Conservation (phyloP, 2,888 invertebrate genomes). For the Mimumesa dahlbomi region DNA sequence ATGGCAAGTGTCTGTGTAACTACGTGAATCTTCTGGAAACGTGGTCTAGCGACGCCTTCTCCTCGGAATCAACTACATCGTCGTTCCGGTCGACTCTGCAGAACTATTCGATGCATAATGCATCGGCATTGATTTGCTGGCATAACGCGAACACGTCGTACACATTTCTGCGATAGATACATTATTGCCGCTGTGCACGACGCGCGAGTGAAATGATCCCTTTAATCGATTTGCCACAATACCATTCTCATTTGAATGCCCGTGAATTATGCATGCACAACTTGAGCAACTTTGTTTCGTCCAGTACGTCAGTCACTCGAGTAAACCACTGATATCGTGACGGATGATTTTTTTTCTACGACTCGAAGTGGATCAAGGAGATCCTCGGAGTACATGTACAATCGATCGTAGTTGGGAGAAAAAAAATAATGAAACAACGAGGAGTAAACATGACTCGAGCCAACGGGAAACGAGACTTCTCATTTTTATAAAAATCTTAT, state of each 20-base stretch:
- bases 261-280: constrained; percentile 24
- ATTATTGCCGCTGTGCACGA: neutral
- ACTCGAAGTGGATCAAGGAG: constrained; percentile 49
- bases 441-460: too few relatives aligned
- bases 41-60: constrained; percentile 4
- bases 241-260: constrained; percentile 9
- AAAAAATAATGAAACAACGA: too few relatives aligned
- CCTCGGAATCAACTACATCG: neutral
- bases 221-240: constrained; percentile 37
- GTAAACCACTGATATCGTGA: constrained; percentile 21
- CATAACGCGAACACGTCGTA: neutral
- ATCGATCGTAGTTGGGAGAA: too few relatives aligned
- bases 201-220: constrained; percentile 11
- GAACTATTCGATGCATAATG: constrained; percentile 41
- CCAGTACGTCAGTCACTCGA: constrained; percentile 41
- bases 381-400: neutral
- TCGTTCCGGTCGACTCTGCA: constrained; percentile 24
- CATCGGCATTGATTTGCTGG: constrained; percentile 23
- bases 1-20: too few relatives aligned
- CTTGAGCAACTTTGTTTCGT: constrained; percentile 21
- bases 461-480: too few relatives aligned
- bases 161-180: neutral
- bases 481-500: too few relatives aligned
- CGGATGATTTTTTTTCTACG: constrained; percentile 3
- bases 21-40: too few relatives aligned